Conservation (phyloP, 92 coral and sea anemone species). For the Bergia puertoricense region DNA sequence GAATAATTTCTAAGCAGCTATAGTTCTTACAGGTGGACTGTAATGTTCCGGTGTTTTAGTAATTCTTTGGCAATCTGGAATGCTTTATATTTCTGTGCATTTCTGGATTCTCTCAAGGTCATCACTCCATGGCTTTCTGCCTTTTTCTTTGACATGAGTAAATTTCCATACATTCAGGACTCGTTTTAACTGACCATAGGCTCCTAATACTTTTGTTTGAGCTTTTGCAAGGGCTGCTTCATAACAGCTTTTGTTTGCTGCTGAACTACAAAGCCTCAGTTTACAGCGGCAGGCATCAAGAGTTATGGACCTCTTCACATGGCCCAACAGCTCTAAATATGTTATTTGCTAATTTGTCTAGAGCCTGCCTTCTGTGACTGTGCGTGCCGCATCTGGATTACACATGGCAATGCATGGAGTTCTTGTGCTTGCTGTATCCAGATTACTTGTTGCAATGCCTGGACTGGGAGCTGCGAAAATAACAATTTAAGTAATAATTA, state of each 20-base stretch:
- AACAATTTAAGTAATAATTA: background rate
- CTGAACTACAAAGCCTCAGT: conserved; percentile 2
- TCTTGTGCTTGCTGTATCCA: background rate
- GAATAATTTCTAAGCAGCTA: too few relatives aligned
- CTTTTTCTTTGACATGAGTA: background rate
- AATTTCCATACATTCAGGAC: background rate
- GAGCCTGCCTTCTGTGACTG: background rate
- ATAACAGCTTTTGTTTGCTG: background rate
- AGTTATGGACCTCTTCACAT: background rate
- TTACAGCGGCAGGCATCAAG: background rate
- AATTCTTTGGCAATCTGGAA: background rate
- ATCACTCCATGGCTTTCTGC: background rate
- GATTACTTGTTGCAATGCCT: background rate
- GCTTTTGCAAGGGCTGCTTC: too few relatives aligned
- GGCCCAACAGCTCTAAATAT: background rate
- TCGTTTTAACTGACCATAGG: background rate
- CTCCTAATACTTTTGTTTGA: background rate
- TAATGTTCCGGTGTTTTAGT: conserved; percentile 8
- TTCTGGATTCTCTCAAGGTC: background rate
- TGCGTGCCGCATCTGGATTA: background rate
- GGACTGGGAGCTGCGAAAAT: conserved; percentile 1
- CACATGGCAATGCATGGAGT: too few relatives aligned
- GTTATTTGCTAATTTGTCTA: background rate
- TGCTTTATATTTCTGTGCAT: background rate
- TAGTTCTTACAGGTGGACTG: conserved; percentile 1